Conservation (phyloP, 2,888 invertebrate species). For the Lobophora halterata region DNA sequence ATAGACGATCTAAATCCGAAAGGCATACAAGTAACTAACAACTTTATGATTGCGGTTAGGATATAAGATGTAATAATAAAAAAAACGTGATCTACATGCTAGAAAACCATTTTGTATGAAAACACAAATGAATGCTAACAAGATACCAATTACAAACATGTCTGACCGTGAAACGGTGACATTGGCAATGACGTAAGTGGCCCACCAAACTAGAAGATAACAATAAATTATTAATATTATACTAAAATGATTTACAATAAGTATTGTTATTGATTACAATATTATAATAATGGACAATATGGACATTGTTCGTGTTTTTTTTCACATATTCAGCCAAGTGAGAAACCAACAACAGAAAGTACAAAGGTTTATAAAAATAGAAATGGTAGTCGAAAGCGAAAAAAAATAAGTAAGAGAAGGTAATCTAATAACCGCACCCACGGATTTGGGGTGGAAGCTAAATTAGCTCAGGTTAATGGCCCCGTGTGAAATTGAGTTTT, state of each 20-base stretch:
- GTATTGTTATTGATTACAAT: no score
- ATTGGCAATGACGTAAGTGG: constrained; percentile 49
- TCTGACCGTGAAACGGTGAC: constrained; percentile 52
- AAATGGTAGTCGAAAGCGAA: constrained; percentile 1
- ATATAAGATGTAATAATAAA: constrained; percentile 3
- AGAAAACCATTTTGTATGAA: neutral
- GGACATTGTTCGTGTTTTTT: no score
- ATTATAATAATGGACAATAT: no score
- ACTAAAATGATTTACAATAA: no score
- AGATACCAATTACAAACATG: constrained; percentile 15
- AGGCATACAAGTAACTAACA: no score
- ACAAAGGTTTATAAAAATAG: neutral
- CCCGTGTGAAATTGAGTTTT: constrained; percentile 5
- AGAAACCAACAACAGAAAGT: neutral
- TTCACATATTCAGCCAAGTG: neutral
- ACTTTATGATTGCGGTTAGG: neutral
- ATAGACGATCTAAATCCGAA: no score
- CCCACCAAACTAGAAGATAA: constrained; percentile 22
- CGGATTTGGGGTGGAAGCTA: constrained; percentile 7
- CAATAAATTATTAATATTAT: neutral
- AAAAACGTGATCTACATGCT: neutral
- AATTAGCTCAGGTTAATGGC: constrained; percentile 18
- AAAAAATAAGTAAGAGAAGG: no score
- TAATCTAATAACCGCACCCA: constrained; percentile 10
- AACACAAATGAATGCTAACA: constrained; percentile 7